A percentile compares a stretch with the other conserved stretches of the same genome.
Evolutionary conservation across 2,113 vertebrate genomes (phyloP).

Genomic region (Gobiocypris rarus): DNA sequence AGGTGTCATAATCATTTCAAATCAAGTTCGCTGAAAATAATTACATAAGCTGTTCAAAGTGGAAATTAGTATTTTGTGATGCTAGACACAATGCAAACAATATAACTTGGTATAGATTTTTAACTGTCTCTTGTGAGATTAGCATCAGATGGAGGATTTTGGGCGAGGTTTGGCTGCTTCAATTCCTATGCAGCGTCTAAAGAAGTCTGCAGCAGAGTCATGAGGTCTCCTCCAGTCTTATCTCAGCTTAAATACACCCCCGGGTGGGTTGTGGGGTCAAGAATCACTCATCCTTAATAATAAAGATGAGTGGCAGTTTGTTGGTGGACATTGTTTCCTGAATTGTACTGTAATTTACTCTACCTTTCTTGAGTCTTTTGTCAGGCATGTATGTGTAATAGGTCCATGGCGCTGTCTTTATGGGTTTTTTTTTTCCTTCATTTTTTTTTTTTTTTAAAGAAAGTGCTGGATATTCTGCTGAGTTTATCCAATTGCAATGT

Average conservation of each 20-base stretch:
- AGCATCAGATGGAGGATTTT: not conserved
- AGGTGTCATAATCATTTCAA: not conserved
- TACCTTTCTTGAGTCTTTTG: not conserved
- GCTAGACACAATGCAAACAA: not conserved
- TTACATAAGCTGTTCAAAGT: not conserved
- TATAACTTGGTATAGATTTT: not conserved
- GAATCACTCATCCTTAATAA: not conserved
- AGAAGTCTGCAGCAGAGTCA: not conserved
- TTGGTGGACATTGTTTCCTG: not conserved
- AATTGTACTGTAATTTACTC: conserved; percentile 6
- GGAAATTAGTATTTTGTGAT: not conserved
- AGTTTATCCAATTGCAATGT: not conserved
- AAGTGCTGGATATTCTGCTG: conserved; percentile 26
- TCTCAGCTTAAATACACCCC: conserved; percentile 8
- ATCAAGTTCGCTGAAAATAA: not conserved
- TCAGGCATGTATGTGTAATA: not conserved
- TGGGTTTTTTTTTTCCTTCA: too few species aligned
- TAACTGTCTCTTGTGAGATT: conserved; percentile 1
- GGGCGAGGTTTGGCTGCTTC: not conserved
- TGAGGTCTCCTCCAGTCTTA: conserved; percentile 2
- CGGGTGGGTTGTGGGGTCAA: not conserved
- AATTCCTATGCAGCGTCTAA: not conserved
- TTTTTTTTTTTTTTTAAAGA: not conserved
- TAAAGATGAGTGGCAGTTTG: not conserved
- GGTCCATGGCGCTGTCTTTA: conserved; percentile 10